Percentiles rank a stretch among this genome's conserved stretches.
Evolutionary conservation across 2,888 invertebrate genomes (phyloP).

Genomic region (Mongoloraphidia duomilia): DNA sequence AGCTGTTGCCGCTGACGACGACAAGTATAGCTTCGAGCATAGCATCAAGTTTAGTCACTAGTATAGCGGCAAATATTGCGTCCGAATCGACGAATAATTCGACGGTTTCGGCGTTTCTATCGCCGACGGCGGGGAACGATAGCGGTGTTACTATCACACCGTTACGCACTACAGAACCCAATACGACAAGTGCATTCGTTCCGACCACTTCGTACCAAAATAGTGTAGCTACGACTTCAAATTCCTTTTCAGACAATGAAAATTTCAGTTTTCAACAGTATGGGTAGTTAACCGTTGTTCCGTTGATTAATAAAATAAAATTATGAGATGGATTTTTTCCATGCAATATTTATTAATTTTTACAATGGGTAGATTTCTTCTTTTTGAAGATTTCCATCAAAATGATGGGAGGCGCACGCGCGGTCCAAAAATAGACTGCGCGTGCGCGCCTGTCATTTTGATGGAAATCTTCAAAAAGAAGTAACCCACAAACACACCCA

Average conservation of each 20-base stretch:
- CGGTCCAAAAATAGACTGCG: no score
- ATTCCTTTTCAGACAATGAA: constrained; percentile 7
- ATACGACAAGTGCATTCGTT: no score
- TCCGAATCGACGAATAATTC: not conserved
- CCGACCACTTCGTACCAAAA: not conserved
- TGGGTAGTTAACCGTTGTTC: not conserved
- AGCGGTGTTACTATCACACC: constrained; percentile 7
- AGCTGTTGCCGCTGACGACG: not conserved
- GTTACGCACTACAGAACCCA: not conserved
- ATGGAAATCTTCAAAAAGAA: no score
- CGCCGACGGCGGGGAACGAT: constrained; percentile 5
- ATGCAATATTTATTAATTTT: not conserved
- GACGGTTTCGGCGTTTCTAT: not conserved
- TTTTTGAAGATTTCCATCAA: no score
- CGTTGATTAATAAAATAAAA: not conserved
- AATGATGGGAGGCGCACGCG: no score
- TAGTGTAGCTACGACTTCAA: constrained; percentile 5
- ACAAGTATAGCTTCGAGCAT: not conserved
- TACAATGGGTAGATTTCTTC: not conserved
- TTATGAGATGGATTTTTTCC: not conserved
- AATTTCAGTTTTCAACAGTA: constrained; percentile 8
- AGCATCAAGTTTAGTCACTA: not conserved
- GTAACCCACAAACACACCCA: no score
- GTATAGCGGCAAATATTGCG: not conserved
- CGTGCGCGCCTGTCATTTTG: no score